Percentiles rank a stretch among this genome's conserved stretches.
Conservation (phyloP, 2,113 vertebrate species). For the Heptranchias perlo region DNA sequence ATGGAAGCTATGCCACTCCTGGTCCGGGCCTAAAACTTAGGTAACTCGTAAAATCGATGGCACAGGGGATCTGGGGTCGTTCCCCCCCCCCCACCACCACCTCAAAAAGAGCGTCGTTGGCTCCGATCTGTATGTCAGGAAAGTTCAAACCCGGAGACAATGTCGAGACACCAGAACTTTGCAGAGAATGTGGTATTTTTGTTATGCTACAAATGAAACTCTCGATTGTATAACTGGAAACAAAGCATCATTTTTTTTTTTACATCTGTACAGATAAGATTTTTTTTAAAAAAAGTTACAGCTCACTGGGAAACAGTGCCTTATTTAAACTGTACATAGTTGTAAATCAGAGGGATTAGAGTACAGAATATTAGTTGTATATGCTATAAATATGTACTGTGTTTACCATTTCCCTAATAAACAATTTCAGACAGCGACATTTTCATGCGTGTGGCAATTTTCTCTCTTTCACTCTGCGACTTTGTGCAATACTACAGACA, state of each 20-base stretch:
- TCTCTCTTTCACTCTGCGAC: background rate
- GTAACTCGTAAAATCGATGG: too few species aligned
- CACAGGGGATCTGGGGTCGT: background rate
- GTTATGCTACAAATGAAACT: background rate
- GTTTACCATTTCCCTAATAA: constrained; percentile 71
- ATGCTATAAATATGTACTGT: constrained; percentile 63
- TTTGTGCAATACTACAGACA: background rate
- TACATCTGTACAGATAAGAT: constrained; percentile 48
- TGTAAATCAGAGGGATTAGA: constrained; percentile 62
- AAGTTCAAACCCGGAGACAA: background rate
- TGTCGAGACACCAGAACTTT: background rate
- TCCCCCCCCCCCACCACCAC: background rate
- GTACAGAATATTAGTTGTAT: constrained; percentile 56
- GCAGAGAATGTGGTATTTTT: constrained; percentile 4
- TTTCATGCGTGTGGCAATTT: background rate
- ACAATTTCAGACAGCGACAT: constrained; percentile 41
- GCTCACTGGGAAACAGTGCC: constrained; percentile 70
- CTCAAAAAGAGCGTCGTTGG: background rate
- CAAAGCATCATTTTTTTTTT: constrained; percentile 41
- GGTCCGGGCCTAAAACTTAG: background rate
- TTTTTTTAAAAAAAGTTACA: constrained; percentile 45
- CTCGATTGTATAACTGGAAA: constrained; percentile 39
- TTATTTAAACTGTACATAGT: constrained; percentile 71
- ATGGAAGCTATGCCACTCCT: background rate
- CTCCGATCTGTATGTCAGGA: background rate